These are phyloP conservation scores for Epinotia ramella DNA, from an alignment of 2,888 invertebrate species.

Conservation along the genomic window DNA sequence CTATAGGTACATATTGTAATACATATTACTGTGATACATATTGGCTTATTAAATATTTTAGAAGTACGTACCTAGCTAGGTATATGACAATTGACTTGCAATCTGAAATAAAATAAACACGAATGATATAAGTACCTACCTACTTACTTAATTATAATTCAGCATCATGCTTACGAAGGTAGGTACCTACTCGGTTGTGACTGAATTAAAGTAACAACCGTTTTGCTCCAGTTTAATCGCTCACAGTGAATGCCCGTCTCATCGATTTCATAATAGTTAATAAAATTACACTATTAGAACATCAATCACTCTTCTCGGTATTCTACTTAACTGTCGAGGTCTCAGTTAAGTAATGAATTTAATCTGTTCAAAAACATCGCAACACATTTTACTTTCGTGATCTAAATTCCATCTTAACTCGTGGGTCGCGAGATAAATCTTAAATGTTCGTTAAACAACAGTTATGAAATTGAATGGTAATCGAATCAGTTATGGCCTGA, in stretches of 20 bases:
- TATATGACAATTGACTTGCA: too few species aligned
- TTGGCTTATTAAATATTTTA: too few species aligned
- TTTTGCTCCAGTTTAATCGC: conserved; percentile 18
- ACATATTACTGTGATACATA: too few species aligned
- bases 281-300: conserved; percentile 52
- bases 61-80: too few species aligned
- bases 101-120: too few species aligned
- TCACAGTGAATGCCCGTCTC: conserved; percentile 23
- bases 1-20: too few species aligned
- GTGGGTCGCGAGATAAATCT: conserved; percentile 54
- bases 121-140: not conserved
- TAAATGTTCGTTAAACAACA: conserved; percentile 36
- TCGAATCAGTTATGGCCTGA: not conserved
- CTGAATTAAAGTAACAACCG: conserved; percentile 2
- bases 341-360: conserved; percentile 50
- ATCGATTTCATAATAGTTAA: conserved; percentile 49
- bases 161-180: conserved; percentile 51
- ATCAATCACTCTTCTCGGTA: conserved; percentile 54
- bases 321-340: conserved; percentile 54
- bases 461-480: conserved; percentile 53
- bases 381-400: conserved; percentile 61
- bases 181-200: conserved; percentile 20
- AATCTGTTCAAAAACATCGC: conserved; percentile 48
- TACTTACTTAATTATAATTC: conserved; percentile 10
- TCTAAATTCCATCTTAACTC: conserved; percentile 57